These are phyloP conservation scores for Dryadula phaetusa DNA, from an alignment of 2,888 invertebrate species.

Conservation along the genomic window DNA sequence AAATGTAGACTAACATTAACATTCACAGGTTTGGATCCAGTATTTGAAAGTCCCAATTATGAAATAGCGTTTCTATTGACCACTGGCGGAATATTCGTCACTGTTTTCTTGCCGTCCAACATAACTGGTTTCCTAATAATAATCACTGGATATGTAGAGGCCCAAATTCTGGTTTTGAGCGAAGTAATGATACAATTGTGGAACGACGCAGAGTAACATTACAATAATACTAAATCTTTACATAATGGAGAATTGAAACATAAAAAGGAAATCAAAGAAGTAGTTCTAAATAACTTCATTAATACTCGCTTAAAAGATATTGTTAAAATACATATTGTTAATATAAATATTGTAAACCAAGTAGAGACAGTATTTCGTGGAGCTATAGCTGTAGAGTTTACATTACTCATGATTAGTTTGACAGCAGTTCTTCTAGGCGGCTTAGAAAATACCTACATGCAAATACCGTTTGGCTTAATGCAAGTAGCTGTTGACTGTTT, in stretches of 20 bases:
- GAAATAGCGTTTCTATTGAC: constrained; percentile 32
- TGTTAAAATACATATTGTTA: constrained; percentile 53
- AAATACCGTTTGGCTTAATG: constrained; percentile 58
- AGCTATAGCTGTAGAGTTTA: constrained; percentile 58
- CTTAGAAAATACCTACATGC: constrained; percentile 60
- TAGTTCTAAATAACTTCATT: constrained; percentile 37
- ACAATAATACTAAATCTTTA: background rate
- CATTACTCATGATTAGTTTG: constrained; percentile 54
- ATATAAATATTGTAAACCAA: constrained; percentile 51
- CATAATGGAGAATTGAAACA: background rate
- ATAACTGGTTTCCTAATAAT: constrained; percentile 56
- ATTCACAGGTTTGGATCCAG: constrained; percentile 50
- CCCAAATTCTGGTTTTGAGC: constrained; percentile 55
- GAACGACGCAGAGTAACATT: constrained; percentile 51
- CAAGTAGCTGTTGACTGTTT: constrained; percentile 64
- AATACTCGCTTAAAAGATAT: constrained; percentile 51
- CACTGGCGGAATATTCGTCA: constrained; percentile 8
- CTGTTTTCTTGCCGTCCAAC: constrained; percentile 50
- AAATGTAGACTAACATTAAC: too few relatives aligned
- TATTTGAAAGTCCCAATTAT: constrained; percentile 34
- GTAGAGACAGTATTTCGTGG: constrained; percentile 55
- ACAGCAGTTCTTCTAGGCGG: constrained; percentile 64
- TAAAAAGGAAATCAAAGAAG: background rate
- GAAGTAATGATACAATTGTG: constrained; percentile 58
- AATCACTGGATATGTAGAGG: constrained; percentile 54